Percentiles rank a stretch among this genome's conserved stretches.
Conservation (phyloP, 37 sponge, comb jelly and placozoan genomes). For the Cliona cf. orientalis region DNA sequence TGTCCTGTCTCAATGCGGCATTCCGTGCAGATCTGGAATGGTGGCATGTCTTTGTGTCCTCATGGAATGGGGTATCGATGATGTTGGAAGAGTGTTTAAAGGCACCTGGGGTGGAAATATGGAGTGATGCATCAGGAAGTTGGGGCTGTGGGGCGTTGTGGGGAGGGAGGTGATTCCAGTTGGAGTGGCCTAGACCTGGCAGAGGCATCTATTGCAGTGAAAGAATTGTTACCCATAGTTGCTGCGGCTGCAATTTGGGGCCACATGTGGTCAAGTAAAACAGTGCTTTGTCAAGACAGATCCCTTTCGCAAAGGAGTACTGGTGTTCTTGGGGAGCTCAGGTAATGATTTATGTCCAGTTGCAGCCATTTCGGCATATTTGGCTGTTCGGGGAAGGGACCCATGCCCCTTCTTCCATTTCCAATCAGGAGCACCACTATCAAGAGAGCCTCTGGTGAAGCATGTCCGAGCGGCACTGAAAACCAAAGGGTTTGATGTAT, state of each 20-base stretch:
- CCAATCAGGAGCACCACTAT: constrained; percentile 18
- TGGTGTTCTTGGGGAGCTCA: constrained; percentile 23
- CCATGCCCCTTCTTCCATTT: constrained; percentile 33
- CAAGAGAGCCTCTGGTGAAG: constrained; percentile 19
- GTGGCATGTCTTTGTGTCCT: too few species aligned
- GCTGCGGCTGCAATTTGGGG: constrained; percentile 1
- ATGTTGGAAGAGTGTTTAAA: too few species aligned
- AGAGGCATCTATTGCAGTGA: background rate
- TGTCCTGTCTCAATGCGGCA: too few species aligned
- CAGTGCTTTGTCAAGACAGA: constrained; percentile 38
- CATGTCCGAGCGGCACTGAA: constrained; percentile 6
- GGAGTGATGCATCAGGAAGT: too few species aligned
- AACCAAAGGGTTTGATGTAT: background rate
- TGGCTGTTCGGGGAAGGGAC: constrained; percentile 18
- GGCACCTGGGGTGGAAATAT: too few species aligned
- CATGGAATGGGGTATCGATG: too few species aligned
- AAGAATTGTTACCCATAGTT: background rate
- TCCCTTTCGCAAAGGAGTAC: constrained; percentile 44
- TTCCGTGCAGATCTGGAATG: too few species aligned
- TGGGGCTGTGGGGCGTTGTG: too few species aligned
- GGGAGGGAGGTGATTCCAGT: too few species aligned
- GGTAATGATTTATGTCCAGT: constrained; percentile 37
- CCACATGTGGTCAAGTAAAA: background rate
- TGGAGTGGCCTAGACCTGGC: background rate
- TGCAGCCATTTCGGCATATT: constrained; percentile 26